Conservation (phyloP, 2,888 invertebrate genomes). For the Marasmarcha lunaedactyla region DNA sequence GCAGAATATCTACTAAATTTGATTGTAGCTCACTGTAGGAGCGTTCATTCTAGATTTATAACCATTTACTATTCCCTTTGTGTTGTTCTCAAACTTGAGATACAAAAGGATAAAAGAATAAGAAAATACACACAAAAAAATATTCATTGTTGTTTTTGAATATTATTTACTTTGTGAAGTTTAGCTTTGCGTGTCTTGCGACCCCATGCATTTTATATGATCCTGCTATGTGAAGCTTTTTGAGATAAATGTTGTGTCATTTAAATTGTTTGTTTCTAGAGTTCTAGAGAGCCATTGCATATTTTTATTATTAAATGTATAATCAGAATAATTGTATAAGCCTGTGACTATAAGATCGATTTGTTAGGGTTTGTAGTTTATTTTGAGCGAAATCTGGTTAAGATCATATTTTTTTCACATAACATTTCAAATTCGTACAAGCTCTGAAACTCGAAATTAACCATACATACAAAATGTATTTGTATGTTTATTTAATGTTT, state of each 20-base stretch:
- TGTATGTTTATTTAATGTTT: too few species aligned
- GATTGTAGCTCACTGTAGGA: neutral
- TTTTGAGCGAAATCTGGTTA: too few species aligned
- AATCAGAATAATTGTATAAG: slow-evolving; percentile 43
- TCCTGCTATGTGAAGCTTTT: slow-evolving; percentile 39
- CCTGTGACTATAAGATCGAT: too few species aligned
- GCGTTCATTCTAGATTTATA: neutral
- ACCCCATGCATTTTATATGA: slow-evolving; percentile 58
- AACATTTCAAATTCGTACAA: too few species aligned
- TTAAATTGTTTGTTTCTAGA: slow-evolving; percentile 59
- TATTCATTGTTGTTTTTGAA: slow-evolving; percentile 1
- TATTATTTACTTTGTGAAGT: slow-evolving; percentile 1
- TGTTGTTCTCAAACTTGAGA: neutral
- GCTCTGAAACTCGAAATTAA: too few species aligned
- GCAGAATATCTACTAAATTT: neutral
- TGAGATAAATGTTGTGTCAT: slow-evolving; percentile 55
- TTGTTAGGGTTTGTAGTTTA: too few species aligned
- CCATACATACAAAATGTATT: too few species aligned
- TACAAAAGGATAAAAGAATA: neutral
- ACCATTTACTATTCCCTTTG: neutral
- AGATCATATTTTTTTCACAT: too few species aligned
- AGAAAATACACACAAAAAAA: too few species aligned
- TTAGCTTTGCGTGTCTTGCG: slow-evolving; percentile 16
- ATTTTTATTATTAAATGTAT: slow-evolving; percentile 48
- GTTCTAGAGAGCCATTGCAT: slow-evolving; percentile 42